Evolutionary conservation across 2,888 invertebrate species (phyloP).

Genomic region (Ichneumoninae sp.): DNA sequence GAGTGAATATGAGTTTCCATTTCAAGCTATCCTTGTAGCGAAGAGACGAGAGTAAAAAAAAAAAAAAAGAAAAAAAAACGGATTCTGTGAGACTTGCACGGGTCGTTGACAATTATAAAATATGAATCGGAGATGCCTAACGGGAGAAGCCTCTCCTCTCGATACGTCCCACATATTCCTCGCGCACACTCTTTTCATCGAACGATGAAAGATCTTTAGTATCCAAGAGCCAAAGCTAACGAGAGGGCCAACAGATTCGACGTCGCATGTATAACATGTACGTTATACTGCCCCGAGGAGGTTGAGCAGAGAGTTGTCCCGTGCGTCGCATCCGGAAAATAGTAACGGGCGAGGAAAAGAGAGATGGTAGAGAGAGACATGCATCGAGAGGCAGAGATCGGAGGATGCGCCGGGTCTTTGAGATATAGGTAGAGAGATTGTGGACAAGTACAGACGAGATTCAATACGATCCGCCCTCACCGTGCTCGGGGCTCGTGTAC

Average conservation of each 20-base stretch:
- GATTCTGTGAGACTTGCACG: constrained; percentile 8
- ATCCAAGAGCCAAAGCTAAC: constrained; percentile 12
- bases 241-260: constrained; percentile 36
- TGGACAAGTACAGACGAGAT: constrained; percentile 47
- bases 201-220: constrained; percentile 4
- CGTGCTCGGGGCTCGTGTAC: constrained; percentile 56
- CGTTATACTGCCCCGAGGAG: constrained; percentile 12
- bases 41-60: constrained; percentile 31
- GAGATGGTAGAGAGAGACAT: constrained; percentile 19
- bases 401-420: constrained; percentile 56
- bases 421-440: constrained; percentile 37
- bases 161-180: not conserved
- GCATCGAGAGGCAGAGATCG: constrained; percentile 50
- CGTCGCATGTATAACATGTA: constrained; percentile 22
- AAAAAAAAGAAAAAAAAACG: not conserved
- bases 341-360: constrained; percentile 54
- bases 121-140: constrained; percentile 41
- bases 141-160: constrained; percentile 11
- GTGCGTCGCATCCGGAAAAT: constrained; percentile 59
- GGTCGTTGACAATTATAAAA: constrained; percentile 44
- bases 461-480: constrained; percentile 61
- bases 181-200: not conserved
- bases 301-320: constrained; percentile 5
- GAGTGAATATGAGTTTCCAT: constrained; percentile 2
- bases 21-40: not conserved